Percentiles rank a stretch among this genome's conserved stretches.
Conservation (phyloP, 2,888 invertebrate species). For the Chrysolina haemoptera region DNA sequence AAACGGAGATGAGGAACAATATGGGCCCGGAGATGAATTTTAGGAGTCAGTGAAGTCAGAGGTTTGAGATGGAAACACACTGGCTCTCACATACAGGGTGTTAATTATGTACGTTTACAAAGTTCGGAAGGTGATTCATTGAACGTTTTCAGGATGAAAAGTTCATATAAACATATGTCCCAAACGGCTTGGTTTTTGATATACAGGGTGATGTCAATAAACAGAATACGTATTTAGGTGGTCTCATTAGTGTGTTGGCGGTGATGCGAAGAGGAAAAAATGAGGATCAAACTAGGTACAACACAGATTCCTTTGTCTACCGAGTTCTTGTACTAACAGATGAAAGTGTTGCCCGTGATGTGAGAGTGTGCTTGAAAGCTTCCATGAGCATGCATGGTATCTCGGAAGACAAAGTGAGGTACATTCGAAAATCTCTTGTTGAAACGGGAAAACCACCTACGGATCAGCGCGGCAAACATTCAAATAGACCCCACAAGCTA, state of each 20-base stretch:
- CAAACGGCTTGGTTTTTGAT: too few relatives aligned
- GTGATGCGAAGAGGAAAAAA: slow-evolving; percentile 5
- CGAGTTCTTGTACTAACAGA: slow-evolving; percentile 13
- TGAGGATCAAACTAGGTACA: neutral
- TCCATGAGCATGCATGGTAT: neutral
- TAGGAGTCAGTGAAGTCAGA: too few relatives aligned
- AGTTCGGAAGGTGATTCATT: too few relatives aligned
- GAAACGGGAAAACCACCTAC: slow-evolving; percentile 1
- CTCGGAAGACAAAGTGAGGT: neutral
- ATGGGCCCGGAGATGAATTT: too few relatives aligned
- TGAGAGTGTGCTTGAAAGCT: slow-evolving; percentile 10
- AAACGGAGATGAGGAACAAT: too few relatives aligned
- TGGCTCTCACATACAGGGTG: too few relatives aligned
- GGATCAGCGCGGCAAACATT: neutral
- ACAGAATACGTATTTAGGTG: slow-evolving; percentile 12
- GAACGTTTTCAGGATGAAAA: too few relatives aligned
- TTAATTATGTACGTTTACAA: too few relatives aligned
- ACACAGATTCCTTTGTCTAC: neutral
- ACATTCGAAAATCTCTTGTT: neutral
- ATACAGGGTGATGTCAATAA: slow-evolving; percentile 3
- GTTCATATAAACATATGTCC: too few relatives aligned
- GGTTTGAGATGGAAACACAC: too few relatives aligned
- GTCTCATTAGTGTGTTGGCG: neutral
- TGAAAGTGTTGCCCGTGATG: slow-evolving; percentile 11
- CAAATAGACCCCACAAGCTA: neutral